A percentile compares a stretch with the other conserved stretches of the same genome.
Conservation (phyloP, 2,888 invertebrate species). For the Nymphalis urticae region DNA sequence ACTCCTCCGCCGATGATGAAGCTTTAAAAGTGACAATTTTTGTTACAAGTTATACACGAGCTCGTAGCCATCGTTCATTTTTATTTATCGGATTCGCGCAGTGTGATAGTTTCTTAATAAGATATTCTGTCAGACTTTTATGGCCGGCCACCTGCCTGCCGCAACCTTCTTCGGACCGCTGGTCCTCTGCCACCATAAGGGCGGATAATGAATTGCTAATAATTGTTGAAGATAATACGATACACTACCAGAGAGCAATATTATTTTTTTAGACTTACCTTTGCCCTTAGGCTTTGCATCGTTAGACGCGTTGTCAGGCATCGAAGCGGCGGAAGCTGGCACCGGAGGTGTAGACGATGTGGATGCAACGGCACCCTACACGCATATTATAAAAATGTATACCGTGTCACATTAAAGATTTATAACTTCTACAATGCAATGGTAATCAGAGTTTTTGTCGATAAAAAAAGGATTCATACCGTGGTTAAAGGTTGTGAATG, state of each 20-base stretch:
- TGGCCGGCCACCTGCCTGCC: too few relatives aligned
- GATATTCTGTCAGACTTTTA: background rate
- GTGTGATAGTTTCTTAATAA: too few relatives aligned
- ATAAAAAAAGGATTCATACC: constrained; percentile 49
- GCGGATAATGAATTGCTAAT: background rate
- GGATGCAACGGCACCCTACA: constrained; percentile 76
- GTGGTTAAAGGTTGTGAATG: constrained; percentile 77
- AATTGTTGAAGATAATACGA: background rate
- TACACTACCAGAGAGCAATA: background rate
- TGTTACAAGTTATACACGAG: too few relatives aligned
- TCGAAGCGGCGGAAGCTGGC: constrained; percentile 66
- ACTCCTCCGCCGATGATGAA: constrained; percentile 67
- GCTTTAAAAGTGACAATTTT: constrained; percentile 43
- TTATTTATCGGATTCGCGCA: too few relatives aligned
- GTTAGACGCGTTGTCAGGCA: constrained; percentile 72
- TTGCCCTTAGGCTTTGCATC: constrained; percentile 77
- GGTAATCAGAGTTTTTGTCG: too few relatives aligned
- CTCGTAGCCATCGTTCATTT: too few relatives aligned
- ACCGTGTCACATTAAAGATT: too few relatives aligned
- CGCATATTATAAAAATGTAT: constrained; percentile 6
- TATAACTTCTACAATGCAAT: background rate
- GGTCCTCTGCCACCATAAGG: too few relatives aligned
- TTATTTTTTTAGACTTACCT: constrained; percentile 48
- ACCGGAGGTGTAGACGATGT: constrained; percentile 77
- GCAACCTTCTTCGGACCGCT: too few relatives aligned